Evolutionary conservation across 2,113 vertebrate genomes (phyloP).

Genomic region (Lophotis ruficrista): DNA sequence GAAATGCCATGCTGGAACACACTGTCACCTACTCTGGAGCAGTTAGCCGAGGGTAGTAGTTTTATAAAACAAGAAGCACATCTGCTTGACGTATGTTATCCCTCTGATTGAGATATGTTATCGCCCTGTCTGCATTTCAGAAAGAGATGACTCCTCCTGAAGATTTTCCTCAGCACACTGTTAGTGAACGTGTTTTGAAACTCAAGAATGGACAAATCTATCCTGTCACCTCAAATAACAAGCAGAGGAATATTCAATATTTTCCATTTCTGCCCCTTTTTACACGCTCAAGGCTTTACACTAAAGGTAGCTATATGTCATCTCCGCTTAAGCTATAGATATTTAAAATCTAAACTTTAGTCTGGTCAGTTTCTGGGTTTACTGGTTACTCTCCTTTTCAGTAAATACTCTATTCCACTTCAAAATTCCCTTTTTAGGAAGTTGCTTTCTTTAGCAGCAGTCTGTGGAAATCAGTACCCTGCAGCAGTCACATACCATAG

Average conservation of each 20-base stretch:
- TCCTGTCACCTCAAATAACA: neutral
- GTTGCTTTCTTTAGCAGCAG: neutral
- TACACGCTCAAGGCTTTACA: neutral
- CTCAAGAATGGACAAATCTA: neutral
- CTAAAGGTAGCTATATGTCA: neutral
- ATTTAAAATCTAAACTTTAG: neutral
- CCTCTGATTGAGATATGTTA: neutral
- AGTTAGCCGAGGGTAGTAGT: neutral
- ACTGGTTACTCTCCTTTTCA: neutral
- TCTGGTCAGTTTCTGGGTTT: neutral
- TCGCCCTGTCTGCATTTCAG: neutral
- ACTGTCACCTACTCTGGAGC: fast-evolving
- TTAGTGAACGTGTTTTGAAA: neutral
- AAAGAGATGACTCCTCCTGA: neutral
- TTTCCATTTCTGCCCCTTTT: neutral
- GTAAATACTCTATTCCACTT: neutral
- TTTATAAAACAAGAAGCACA: neutral
- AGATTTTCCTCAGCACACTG: neutral
- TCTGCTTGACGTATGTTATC: neutral
- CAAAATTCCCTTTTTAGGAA: neutral
- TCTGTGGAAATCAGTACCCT: neutral
- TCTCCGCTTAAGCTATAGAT: neutral
- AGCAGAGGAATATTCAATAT: neutral
- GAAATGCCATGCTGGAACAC: neutral
- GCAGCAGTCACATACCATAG: neutral